phyloP scores from a whole-genome alignment of 2,797 vertebrate genomes.

The Meriones psammophilus region DNA sequence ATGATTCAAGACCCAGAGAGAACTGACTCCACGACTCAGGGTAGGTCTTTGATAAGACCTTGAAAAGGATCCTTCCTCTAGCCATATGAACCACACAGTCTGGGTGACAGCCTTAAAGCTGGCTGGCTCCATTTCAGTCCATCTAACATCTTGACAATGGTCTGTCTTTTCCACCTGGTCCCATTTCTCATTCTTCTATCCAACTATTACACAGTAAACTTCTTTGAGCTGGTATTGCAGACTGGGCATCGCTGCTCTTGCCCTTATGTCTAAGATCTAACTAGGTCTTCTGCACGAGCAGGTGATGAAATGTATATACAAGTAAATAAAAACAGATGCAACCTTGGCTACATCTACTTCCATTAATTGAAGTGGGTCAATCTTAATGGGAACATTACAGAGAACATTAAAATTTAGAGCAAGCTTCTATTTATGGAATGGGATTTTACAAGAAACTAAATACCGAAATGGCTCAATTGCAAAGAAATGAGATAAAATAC shows the following conservation, averaged over 20 bases:
- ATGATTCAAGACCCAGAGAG: not conserved
- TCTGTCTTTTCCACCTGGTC: not conserved
- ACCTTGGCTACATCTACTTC: constrained; percentile 2
- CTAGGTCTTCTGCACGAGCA: not conserved
- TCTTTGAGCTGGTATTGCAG: not conserved
- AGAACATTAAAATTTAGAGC: constrained; percentile 53
- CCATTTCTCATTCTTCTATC: not conserved
- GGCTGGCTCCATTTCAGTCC: not conserved
- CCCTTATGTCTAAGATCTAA: not conserved
- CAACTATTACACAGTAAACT: not conserved
- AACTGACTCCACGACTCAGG: not conserved
- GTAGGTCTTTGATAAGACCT: not conserved
- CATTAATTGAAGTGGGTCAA: constrained; percentile 57
- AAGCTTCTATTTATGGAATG: constrained; percentile 44
- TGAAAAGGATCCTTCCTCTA: not conserved
- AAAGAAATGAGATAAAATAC: constrained; percentile 65
- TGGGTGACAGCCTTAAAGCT: not conserved
- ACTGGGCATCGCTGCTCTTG: not conserved
- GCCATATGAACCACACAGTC: not conserved
- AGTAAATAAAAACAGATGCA: not conserved
- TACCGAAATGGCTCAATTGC: constrained; percentile 56
- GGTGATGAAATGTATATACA: not conserved
- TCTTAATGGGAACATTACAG: constrained; percentile 24
- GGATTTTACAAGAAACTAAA: constrained; percentile 56
- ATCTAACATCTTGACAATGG: not conserved